These are phyloP conservation scores for Sparidentex hasta DNA, from an alignment of 2,797 vertebrate genomes.

Conservation along the genomic window DNA sequence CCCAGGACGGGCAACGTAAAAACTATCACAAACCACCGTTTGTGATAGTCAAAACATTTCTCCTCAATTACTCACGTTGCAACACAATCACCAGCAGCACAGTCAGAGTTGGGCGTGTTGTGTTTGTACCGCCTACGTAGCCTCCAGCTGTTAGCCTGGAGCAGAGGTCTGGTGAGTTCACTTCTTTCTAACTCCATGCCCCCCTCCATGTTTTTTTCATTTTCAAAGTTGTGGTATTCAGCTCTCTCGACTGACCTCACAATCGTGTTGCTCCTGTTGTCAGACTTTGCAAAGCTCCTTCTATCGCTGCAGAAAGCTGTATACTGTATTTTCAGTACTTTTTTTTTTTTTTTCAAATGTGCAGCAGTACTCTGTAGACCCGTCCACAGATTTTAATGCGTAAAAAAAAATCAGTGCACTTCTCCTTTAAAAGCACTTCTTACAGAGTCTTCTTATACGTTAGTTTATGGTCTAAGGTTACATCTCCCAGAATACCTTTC, in stretches of 20 bases:
- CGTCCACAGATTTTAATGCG: slow-evolving; percentile 2
- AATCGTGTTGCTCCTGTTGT: neutral
- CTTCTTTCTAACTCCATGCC: neutral
- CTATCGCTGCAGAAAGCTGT: neutral
- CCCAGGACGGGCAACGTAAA: neutral
- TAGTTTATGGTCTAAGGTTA: slow-evolving; percentile 22
- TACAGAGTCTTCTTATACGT: slow-evolving; percentile 13
- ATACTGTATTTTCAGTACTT: neutral
- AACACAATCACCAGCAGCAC: neutral
- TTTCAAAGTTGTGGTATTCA: neutral
- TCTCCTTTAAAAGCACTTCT: slow-evolving; percentile 4
- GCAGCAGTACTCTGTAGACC: neutral
- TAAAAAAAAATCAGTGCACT: neutral
- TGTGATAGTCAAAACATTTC: neutral
- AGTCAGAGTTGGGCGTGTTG: neutral
- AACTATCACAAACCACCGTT: neutral
- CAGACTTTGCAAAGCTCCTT: neutral
- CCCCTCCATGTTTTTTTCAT: neutral
- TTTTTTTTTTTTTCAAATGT: neutral
- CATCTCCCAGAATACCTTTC: slow-evolving; percentile 33
- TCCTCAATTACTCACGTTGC: neutral
- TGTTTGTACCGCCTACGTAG: neutral
- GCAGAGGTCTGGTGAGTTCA: neutral
- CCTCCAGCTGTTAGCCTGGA: neutral
- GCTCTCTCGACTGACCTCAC: neutral